A percentile compares a stretch with the other conserved stretches of the same genome.
These are phyloP conservation scores for Oreochromis grahami DNA, from an alignment of 2,797 vertebrate species.

Conservation along the genomic window DNA sequence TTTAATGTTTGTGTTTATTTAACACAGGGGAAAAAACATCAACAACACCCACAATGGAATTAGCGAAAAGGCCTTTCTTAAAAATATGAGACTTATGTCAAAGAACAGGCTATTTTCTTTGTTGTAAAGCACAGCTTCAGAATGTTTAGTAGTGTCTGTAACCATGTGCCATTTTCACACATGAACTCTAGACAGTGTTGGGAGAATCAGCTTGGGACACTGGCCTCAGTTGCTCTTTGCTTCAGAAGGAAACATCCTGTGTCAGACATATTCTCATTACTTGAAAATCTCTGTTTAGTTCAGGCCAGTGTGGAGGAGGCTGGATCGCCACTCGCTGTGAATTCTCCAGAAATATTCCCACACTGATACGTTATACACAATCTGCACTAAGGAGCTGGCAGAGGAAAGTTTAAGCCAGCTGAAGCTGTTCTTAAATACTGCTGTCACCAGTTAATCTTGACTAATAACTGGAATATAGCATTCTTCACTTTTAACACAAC, in stretches of 20 bases:
- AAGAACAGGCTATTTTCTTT: background rate
- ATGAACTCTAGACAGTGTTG: background rate
- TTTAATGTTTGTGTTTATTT: background rate
- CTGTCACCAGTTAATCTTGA: background rate
- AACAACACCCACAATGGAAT: background rate
- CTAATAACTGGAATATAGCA: background rate
- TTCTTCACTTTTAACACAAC: background rate
- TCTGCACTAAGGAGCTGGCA: background rate
- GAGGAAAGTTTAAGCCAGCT: background rate
- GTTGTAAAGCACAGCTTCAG: background rate
- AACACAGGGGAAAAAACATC: rapidly evolving
- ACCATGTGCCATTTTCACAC: background rate
- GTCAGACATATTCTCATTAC: background rate
- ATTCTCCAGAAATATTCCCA: background rate
- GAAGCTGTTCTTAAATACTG: background rate
- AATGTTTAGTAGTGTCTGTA: background rate
- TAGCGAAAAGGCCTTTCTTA: rapidly evolving
- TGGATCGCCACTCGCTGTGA: background rate
- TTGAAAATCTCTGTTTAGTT: background rate
- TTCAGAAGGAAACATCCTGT: background rate
- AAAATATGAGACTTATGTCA: background rate
- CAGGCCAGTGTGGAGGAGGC: background rate
- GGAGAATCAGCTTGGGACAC: background rate
- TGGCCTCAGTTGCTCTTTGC: background rate
- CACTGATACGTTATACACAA: background rate